phyloP scores from a whole-genome alignment of 2,888 invertebrate genomes.

The Lottia scabra region DNA sequence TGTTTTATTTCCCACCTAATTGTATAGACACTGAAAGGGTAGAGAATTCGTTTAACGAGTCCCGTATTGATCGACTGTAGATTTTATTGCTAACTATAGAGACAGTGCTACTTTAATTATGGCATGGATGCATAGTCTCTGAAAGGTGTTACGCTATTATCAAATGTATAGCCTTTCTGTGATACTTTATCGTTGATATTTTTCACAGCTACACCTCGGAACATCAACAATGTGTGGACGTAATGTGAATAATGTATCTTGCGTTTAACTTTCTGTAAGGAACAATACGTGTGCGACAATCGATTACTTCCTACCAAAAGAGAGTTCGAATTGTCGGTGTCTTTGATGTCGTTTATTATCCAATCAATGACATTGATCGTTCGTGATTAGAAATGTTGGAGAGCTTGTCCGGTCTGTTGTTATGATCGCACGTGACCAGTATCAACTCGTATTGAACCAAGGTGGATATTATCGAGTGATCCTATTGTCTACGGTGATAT shows the following conservation, averaged over 20 bases:
- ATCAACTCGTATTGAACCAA: neutral
- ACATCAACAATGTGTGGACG: too few relatives aligned
- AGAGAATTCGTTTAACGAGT: neutral
- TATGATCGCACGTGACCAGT: neutral
- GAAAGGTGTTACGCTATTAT: too few relatives aligned
- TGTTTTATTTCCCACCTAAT: constrained; percentile 1
- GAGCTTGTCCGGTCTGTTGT: neutral
- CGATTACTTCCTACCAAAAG: too few relatives aligned
- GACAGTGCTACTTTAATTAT: neutral
- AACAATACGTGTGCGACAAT: too few relatives aligned
- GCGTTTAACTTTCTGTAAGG: too few relatives aligned
- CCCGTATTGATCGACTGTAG: neutral
- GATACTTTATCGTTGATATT: too few relatives aligned
- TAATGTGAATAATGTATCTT: too few relatives aligned
- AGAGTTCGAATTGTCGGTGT: neutral
- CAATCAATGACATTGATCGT: constrained; percentile 3
- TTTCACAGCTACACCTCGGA: too few relatives aligned
- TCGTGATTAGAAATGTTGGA: neutral
- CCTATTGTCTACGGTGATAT: neutral
- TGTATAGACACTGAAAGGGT: neutral
- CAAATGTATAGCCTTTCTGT: too few relatives aligned
- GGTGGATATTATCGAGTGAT: neutral
- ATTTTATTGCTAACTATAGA: neutral
- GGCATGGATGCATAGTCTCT: neutral
- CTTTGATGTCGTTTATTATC: constrained; percentile 2